Evolutionary conservation across 2,113 vertebrate genomes (phyloP), one percentile per base, ranked within the genome.

Genomic region (Mus pahari): DNA sequence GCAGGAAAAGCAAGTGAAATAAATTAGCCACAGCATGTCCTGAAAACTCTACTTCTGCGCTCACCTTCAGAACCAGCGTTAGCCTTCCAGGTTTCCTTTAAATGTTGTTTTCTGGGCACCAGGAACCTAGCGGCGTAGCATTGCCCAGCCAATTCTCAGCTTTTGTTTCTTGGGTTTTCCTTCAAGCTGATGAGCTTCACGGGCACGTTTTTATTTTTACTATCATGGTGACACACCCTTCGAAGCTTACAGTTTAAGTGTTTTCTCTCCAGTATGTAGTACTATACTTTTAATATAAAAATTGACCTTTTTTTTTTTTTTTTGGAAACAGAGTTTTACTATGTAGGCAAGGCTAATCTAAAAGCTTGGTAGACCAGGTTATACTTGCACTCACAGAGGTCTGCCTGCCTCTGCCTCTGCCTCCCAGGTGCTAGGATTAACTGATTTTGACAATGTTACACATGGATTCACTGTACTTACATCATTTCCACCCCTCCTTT

Each of bases 121-220:
- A 79, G 75, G 50, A 86, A 50, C 50, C 0, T 12, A 22, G 36
- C 3, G 24, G 16, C 26, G n/a, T 16, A 62, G 55, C 55, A 28
- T 60, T 28, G 24, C 7, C n/a, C 74, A 64, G 24, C 1, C 0
- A 17, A 33, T 33, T 33, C 50, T 79, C 39, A 55, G 28, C 24
- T 45, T 1, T 62, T n/a, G 1, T 68, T 42, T 14, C 45, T 66
- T 78, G 33, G 28, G 45, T 83, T 91, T 93, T 70, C 42, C 81
- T 89, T 17, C 77, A 91, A 75, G 66, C 42, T 83, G 28, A 68
- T 82, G 42, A 95, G 77, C 66, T 9, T 42, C 39, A 24, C 7
- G 97, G 97, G 50, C 22, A 82, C 94, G 36, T 70, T 64, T n/a
- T 36, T 71, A 88, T 60, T 7, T 14, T 64, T 89, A 20, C 39